phyloP scores from a whole-genome alignment of 1,140 invertebrate genomes.

The Melanaphis sacchari region DNA sequence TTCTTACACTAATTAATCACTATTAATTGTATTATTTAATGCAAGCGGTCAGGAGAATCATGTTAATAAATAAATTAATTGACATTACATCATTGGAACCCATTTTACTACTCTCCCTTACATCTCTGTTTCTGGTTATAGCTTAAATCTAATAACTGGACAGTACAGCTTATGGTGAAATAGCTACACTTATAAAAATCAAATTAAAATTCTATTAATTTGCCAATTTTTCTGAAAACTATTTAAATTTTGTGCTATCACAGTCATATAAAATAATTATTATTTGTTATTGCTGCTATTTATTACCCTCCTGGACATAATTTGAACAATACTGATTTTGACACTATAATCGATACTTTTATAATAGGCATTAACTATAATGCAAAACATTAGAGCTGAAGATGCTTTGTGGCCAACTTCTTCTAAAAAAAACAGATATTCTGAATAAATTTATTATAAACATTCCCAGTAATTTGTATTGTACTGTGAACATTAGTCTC shows the following conservation, averaged over 20 bases:
- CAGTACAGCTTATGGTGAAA: neutral
- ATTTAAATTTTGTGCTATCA: too few relatives aligned
- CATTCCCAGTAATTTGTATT: neutral
- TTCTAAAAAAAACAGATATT: too few relatives aligned
- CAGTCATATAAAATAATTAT: too few relatives aligned
- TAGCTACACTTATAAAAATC: slow-evolving; percentile 26
- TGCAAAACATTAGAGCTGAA: neutral
- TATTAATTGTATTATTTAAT: neutral
- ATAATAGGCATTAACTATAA: neutral
- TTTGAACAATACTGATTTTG: neutral
- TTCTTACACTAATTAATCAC: neutral
- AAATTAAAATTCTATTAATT: neutral
- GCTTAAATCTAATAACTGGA: neutral
- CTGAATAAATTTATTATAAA: too few relatives aligned
- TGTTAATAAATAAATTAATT: neutral
- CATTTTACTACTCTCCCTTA: neutral
- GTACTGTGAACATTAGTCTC: neutral
- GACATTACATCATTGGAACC: slow-evolving; percentile 11
- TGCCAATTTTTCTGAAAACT: neutral
- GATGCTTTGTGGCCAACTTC: too few relatives aligned
- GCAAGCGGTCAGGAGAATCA: slow-evolving; percentile 10
- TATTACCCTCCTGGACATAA: neutral
- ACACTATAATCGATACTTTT: neutral
- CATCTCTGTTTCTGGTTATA: neutral
- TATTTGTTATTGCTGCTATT: too few relatives aligned